phyloP scores from a whole-genome alignment of 92 coral and sea anemone genomes.

The Bergia sp. region DNA sequence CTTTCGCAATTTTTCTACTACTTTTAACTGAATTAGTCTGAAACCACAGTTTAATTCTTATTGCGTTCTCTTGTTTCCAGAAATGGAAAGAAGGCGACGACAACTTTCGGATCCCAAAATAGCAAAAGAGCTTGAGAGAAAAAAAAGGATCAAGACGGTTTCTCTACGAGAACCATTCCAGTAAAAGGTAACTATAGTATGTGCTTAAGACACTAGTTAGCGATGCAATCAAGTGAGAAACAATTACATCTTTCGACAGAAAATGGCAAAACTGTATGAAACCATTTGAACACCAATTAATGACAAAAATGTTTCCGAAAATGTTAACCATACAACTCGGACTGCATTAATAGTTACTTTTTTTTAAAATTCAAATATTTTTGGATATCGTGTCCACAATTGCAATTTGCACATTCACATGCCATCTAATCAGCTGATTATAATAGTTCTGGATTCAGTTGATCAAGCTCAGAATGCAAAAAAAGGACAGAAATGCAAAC shows the following conservation, averaged over 20 bases:
- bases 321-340: neutral
- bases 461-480: neutral
- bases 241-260: neutral
- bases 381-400: neutral
- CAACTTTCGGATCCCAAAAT: neutral
- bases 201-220: slow-evolving; percentile 1
- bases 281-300: neutral
- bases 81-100: slow-evolving; percentile 17
- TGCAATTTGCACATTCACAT: neutral
- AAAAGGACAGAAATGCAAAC: too few species aligned
- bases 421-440: neutral
- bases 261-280: neutral
- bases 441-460: neutral
- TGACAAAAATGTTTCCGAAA: neutral
- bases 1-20: neutral
- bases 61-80: slow-evolving; percentile 1
- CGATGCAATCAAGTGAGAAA: neutral
- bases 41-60: neutral
- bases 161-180: slow-evolving; percentile 10
- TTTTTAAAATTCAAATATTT: too few species aligned
- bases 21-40: neutral
- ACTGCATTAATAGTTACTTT: neutral
- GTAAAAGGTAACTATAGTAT: slow-evolving; percentile 15
- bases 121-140: slow-evolving; percentile 18
- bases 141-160: slow-evolving; percentile 11